Percentiles rank a stretch among this genome's conserved stretches.
phyloP scores from a whole-genome alignment of 1,140 invertebrate genomes.

The Berghia stephanieae region DNA sequence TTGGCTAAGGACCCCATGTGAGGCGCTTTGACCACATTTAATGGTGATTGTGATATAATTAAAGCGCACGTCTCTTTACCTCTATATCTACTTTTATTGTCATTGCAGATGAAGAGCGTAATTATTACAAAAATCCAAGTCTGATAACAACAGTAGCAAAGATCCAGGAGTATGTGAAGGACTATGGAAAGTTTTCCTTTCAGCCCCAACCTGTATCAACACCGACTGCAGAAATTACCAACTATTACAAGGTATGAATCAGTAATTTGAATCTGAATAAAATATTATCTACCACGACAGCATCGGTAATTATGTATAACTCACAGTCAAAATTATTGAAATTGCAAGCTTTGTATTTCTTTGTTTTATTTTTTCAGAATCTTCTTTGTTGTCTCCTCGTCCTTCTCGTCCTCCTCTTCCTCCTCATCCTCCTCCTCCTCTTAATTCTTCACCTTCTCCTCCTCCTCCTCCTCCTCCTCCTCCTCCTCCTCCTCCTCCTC shows the following conservation, averaged over 20 bases:
- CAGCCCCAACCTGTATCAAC: slow-evolving; percentile 2
- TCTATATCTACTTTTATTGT: too few relatives aligned
- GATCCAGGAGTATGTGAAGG: slow-evolving; percentile 42
- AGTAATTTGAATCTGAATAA: neutral
- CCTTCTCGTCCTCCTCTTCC: too few relatives aligned
- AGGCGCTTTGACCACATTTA: too few relatives aligned
- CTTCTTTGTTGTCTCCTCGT: too few relatives aligned
- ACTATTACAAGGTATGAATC: slow-evolving; percentile 44
- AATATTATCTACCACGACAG: neutral
- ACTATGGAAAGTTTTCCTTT: slow-evolving; percentile 44
- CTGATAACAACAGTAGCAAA: slow-evolving; percentile 36
- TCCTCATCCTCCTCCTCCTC: too few relatives aligned
- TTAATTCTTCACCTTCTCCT: too few relatives aligned
- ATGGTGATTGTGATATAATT: too few relatives aligned
- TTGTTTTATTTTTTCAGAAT: too few relatives aligned
- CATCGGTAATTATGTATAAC: neutral
- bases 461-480: too few relatives aligned
- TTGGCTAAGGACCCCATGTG: too few relatives aligned
- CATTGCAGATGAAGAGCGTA: slow-evolving; percentile 47
- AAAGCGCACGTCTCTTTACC: too few relatives aligned
- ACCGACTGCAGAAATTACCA: neutral
- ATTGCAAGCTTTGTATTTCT: neutral
- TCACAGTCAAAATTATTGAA: neutral
- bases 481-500: too few relatives aligned
- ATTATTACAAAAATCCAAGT: slow-evolving; percentile 51